Evolutionary conservation across 1,140 invertebrate species (phyloP).

Genomic region (Drosophila bifasciata): DNA sequence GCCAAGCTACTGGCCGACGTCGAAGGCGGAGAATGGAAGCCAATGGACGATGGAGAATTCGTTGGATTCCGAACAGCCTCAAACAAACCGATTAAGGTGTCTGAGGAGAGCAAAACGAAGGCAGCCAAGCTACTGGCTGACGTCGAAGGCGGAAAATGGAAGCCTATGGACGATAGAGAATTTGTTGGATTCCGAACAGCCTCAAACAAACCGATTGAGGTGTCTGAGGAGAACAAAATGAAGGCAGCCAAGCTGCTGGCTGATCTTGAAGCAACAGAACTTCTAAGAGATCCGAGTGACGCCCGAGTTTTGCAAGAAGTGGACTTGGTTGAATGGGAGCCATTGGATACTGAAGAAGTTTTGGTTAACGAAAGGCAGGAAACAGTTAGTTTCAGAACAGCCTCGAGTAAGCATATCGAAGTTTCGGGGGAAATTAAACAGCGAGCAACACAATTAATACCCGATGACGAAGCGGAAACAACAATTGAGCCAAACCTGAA

Average conservation of each 20-base stretch:
- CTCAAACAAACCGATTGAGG: constrained; percentile 49
- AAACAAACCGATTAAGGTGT: constrained; percentile 12
- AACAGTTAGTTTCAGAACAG: too few relatives aligned
- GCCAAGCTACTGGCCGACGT: neutral
- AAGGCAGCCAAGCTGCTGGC: constrained; percentile 22
- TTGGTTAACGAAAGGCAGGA: too few relatives aligned
- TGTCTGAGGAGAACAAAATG: constrained; percentile 27
- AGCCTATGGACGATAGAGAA: neutral
- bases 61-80: constrained; percentile 14
- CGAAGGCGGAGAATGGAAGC: neutral
- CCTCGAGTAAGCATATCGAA: constrained; percentile 13
- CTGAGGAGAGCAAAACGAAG: constrained; percentile 4
- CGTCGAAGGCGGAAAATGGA: neutral
- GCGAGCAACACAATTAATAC: constrained; percentile 18
- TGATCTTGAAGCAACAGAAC: neutral
- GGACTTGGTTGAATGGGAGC: neutral
- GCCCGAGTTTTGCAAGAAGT: too few relatives aligned
- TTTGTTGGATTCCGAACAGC: constrained; percentile 41
- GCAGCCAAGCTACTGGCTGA: neutral
- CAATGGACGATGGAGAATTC: neutral
- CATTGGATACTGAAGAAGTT: too few relatives aligned
- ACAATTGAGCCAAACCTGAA: neutral
- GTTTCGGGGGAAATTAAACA: constrained; percentile 17
- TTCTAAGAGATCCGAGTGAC: too few relatives aligned
- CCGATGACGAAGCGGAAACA: neutral